phyloP scores from a whole-genome alignment of 2,888 invertebrate genomes.

The Oeneis ivallda region DNA sequence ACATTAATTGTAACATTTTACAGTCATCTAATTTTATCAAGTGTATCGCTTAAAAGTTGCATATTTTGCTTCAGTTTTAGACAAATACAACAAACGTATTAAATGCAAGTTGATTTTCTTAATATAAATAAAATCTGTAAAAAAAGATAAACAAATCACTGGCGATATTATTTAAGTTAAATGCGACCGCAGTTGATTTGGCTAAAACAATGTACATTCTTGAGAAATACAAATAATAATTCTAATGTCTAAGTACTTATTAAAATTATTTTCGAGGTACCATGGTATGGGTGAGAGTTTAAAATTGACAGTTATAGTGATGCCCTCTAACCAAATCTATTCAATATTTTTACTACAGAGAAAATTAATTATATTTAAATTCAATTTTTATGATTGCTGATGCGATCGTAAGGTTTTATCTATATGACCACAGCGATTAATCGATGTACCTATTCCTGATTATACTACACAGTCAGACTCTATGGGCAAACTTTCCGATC shows the following conservation, averaged over 20 bases:
- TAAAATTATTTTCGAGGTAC: too few species aligned
- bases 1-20: not conserved
- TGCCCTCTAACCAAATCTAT: too few species aligned
- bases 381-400: too few species aligned
- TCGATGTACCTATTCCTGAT: too few species aligned
- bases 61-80: slow-evolving; percentile 31
- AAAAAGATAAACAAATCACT: slow-evolving; percentile 40
- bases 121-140: slow-evolving; percentile 32
- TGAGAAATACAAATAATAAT: slow-evolving; percentile 31
- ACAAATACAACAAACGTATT: slow-evolving; percentile 46
- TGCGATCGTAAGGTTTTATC: too few species aligned
- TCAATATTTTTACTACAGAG: too few species aligned
- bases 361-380: too few species aligned
- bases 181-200: slow-evolving; percentile 47
- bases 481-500: too few species aligned
- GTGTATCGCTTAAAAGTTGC: slow-evolving; percentile 29
- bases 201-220: slow-evolving; percentile 37
- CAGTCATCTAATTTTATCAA: not conserved
- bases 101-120: slow-evolving; percentile 37
- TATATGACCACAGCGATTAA: too few species aligned
- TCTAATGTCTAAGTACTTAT: slow-evolving; percentile 42
- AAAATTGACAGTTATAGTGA: too few species aligned
- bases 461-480: too few species aligned
- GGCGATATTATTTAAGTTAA: slow-evolving; percentile 46
- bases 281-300: too few species aligned